phyloP scores from a whole-genome alignment of 2,113 vertebrate species.

The Nycticryphes semicollaris region DNA sequence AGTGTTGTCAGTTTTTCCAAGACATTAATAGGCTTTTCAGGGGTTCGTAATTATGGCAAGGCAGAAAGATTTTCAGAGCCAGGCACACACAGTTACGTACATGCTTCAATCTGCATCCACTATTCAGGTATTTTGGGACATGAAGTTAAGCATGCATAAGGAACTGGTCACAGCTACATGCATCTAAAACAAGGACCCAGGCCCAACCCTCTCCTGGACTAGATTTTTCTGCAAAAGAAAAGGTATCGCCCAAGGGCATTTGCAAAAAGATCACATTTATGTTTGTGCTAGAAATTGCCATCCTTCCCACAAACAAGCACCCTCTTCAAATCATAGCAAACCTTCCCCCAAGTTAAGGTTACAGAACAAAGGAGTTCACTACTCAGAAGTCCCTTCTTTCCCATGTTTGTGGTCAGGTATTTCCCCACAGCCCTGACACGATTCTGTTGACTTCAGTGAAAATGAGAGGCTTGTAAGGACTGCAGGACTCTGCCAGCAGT shows the following conservation, averaged over 20 bases:
- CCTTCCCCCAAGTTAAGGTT: background rate
- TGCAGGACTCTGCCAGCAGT: background rate
- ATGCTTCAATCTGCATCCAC: conserved; percentile 35
- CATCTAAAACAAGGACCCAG: background rate
- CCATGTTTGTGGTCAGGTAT: accelerated
- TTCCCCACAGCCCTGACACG: accelerated
- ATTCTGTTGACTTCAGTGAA: background rate
- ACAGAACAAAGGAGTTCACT: conserved; percentile 4
- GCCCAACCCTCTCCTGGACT: background rate
- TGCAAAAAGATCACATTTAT: background rate
- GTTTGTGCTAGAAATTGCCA: background rate
- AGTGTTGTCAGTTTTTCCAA: background rate
- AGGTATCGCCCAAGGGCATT: background rate
- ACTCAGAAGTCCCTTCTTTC: background rate
- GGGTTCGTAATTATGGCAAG: background rate
- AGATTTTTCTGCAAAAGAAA: background rate
- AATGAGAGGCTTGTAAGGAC: background rate
- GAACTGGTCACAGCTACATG: background rate
- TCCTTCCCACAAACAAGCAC: background rate
- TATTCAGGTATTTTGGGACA: background rate
- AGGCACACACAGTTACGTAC: background rate
- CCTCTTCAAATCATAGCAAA: conserved; percentile 5
- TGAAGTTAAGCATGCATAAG: conserved; percentile 27
- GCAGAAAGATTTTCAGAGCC: conserved; percentile 14
- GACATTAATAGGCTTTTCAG: conserved; percentile 16